phyloP scores from a whole-genome alignment of 2,888 invertebrate species.

The Synanthedon formicaeformis region DNA sequence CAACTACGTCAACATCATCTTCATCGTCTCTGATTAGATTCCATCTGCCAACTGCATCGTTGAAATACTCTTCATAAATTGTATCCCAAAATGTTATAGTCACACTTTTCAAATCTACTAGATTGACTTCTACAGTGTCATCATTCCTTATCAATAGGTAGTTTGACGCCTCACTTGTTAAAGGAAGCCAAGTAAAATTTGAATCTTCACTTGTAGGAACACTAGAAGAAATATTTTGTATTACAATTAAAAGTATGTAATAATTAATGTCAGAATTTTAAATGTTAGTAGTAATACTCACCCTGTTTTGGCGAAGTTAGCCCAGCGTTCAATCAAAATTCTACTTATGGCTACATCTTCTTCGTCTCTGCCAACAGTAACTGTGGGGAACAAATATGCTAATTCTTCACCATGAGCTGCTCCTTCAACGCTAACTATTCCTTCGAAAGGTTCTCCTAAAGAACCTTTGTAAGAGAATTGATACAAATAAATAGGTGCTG shows the following conservation, averaged over 20 bases:
- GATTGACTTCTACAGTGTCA: slow-evolving; percentile 20
- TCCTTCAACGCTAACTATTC: slow-evolving; percentile 27
- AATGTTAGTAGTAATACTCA: slow-evolving; percentile 15
- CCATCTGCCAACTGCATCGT: slow-evolving; percentile 43
- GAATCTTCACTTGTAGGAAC: slow-evolving; percentile 36
- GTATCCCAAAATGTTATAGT: slow-evolving; percentile 39
- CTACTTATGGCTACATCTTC: slow-evolving; percentile 34
- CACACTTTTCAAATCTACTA: slow-evolving; percentile 17
- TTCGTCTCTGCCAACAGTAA: slow-evolving; percentile 9
- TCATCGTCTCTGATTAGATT: slow-evolving; percentile 22
- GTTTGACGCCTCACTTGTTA: slow-evolving; percentile 14
- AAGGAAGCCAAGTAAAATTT: slow-evolving; percentile 32
- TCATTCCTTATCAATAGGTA: slow-evolving; percentile 32
- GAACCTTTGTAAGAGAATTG: slow-evolving; percentile 53
- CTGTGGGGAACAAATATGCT: slow-evolving; percentile 37
- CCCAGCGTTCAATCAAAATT: slow-evolving; percentile 50
- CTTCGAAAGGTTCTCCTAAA: slow-evolving; percentile 33
- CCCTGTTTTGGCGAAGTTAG: slow-evolving; percentile 52
- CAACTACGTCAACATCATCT: slow-evolving; percentile 9
- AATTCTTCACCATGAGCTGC: slow-evolving; percentile 53
- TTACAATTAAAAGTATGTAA: not conserved
- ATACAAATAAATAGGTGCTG: slow-evolving; percentile 36
- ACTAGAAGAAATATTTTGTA: slow-evolving; percentile 22
- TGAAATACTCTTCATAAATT: slow-evolving; percentile 37
- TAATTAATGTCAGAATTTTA: not conserved